Evolutionary conservation across 2,113 vertebrate species (phyloP), one percentile per base, ranked within the genome.

Genomic region (Suricata suricatta): DNA sequence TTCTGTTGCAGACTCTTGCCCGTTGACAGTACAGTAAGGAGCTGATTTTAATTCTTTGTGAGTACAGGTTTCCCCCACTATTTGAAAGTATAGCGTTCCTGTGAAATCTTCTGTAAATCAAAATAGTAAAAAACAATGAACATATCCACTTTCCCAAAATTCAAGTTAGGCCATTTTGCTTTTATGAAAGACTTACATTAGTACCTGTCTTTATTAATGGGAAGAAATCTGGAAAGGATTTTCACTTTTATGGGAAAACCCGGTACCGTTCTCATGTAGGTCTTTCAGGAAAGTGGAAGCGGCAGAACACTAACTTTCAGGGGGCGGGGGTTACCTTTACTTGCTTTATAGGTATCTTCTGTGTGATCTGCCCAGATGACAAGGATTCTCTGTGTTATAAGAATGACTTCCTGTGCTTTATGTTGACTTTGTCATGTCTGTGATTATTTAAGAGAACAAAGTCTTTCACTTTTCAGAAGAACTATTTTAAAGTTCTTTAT

Each of bases 371-470:
- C 50, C 72, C n/a, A 69, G 21, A 35, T 44, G 86, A 93, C 72
- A 82, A 64, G 52, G 19, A 38, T 93, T 89, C 50, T 92, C 8
- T 81, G 15, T 50, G n/a, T 68, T 68, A 19, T n/a, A 85, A 92
- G 57, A 71, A 21, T 79, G 77, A 50, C 41, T 69, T 77, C 31
- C 50, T n/a, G 11, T 15, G 27, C 35, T 88, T 83, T 47, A 41
- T 41, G 41, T 69, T 83, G 87, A 90, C 76, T 76, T 92, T 92
- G 33, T 64, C 52, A 72, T 83, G 25, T 52, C 27, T 35, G 52
- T 86, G n/a, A 95, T 96, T 82, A 76, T 54, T 47, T 97, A 92
- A 91, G 31, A 88, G 66, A 96, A 64, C 19, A 57, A 91, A 69
- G 35, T 2, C 4, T 88, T 69, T 88, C 3, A 21, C 6, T 76